These are phyloP conservation scores for Varanus salvator DNA, from an alignment of 2,113 vertebrate genomes.

Conservation along the genomic window DNA sequence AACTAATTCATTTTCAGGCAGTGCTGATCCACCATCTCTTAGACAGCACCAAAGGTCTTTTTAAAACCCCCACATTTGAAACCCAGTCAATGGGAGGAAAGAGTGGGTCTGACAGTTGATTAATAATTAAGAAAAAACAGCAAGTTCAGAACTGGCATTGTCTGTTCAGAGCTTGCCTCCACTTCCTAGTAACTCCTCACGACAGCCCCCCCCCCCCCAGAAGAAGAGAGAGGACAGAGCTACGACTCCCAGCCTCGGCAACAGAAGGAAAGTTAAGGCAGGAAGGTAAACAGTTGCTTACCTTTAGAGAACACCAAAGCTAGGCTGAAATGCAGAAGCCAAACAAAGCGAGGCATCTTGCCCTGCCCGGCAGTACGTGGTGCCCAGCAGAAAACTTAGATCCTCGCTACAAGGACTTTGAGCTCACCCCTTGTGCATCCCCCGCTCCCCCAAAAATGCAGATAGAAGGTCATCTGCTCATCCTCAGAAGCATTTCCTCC, in stretches of 20 bases:
- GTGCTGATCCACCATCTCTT: not conserved
- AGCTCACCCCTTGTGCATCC: constrained; percentile 38
- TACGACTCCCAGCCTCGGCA: not conserved
- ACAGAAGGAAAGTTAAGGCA: not conserved
- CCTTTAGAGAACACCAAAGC: constrained; percentile 79
- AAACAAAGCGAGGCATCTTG: constrained; percentile 72
- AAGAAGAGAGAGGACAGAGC: too few relatives aligned
- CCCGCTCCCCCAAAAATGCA: not conserved
- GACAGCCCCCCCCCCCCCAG: not conserved
- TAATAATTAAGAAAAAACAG: too few relatives aligned
- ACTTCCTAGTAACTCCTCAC: not conserved
- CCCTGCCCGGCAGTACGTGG: constrained; percentile 70
- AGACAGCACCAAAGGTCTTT: not conserved
- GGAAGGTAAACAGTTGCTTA: constrained; percentile 56
- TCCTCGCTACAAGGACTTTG: constrained; percentile 32
- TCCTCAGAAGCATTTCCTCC: not conserved
- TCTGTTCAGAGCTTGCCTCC: not conserved
- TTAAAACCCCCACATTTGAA: too few relatives aligned
- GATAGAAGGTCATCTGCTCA: not conserved
- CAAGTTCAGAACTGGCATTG: not conserved
- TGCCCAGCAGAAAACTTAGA: constrained; percentile 38
- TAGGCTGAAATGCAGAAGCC: constrained; percentile 78
- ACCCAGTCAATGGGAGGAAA: too few relatives aligned
- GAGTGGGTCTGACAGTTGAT: not conserved
- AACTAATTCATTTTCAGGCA: not conserved